Conservation (phyloP, 1,140 invertebrate genomes). For the Pseudachorutes palmiensis region DNA sequence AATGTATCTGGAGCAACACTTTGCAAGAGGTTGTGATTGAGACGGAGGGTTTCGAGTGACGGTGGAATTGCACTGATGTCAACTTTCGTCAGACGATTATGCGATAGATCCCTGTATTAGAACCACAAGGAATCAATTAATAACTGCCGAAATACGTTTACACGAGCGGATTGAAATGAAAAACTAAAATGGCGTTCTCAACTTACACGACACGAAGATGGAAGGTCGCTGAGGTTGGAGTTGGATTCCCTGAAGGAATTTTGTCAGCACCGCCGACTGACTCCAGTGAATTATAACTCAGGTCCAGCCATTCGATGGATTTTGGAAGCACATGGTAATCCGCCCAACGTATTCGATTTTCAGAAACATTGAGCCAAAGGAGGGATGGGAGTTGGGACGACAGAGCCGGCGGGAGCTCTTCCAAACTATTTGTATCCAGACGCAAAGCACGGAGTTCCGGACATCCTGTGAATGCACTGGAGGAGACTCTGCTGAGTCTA, state of each 20-base stretch:
- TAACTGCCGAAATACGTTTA: too few species aligned
- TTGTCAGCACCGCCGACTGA: slow-evolving; percentile 76
- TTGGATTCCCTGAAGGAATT: too few species aligned
- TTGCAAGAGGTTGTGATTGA: slow-evolving; percentile 77
- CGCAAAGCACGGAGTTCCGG: slow-evolving; percentile 74
- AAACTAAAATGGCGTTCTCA: too few species aligned
- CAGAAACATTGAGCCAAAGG: slow-evolving; percentile 83
- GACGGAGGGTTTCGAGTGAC: slow-evolving; percentile 62
- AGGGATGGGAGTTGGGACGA: slow-evolving; percentile 76
- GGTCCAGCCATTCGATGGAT: slow-evolving; percentile 78
- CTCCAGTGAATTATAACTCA: slow-evolving; percentile 75
- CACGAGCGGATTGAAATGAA: too few species aligned
- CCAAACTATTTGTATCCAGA: slow-evolving; percentile 77
- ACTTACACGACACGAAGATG: too few species aligned
- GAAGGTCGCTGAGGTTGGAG: too few species aligned
- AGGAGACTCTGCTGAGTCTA: slow-evolving; percentile 68
- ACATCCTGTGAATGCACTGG: slow-evolving; percentile 73
- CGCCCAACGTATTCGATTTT: slow-evolving; percentile 79
- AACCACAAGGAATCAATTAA: too few species aligned
- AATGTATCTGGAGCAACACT: slow-evolving; percentile 84
- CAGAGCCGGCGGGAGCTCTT: slow-evolving; percentile 64
- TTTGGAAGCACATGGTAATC: slow-evolving; percentile 85
- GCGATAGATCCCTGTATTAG: slow-evolving; percentile 80
- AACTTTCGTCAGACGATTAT: slow-evolving; percentile 73
- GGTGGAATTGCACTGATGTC: slow-evolving; percentile 67